Conservation (phyloP, 2,113 vertebrate genomes). For the pig (Sus scrofa) region T2T-Sscrofa CM000822.6:12363501-12364000, state of each 20-base stretch:
- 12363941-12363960: background rate
- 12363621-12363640: background rate
- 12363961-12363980: background rate
- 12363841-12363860: rapidly evolving
- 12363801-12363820: background rate
- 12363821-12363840: background rate
- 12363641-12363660: background rate
- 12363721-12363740: background rate
- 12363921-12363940: background rate
- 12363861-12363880: rapidly evolving
- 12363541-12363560: background rate
- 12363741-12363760: background rate
- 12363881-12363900: rapidly evolving
- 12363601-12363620: constrained; percentile 52
- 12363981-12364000: background rate
- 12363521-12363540: background rate
- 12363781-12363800: background rate
- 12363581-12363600: background rate
- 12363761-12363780: background rate
- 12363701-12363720: background rate
- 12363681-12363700: background rate
- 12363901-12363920: background rate
- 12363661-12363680: background rate
- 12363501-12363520: background rate
- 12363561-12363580: background rate